A percentile compares a stretch with the other conserved stretches of the same genome.
Evolutionary conservation across 1,140 invertebrate genomes (phyloP).

Genomic region (Coboldia fuscipes): DNA sequence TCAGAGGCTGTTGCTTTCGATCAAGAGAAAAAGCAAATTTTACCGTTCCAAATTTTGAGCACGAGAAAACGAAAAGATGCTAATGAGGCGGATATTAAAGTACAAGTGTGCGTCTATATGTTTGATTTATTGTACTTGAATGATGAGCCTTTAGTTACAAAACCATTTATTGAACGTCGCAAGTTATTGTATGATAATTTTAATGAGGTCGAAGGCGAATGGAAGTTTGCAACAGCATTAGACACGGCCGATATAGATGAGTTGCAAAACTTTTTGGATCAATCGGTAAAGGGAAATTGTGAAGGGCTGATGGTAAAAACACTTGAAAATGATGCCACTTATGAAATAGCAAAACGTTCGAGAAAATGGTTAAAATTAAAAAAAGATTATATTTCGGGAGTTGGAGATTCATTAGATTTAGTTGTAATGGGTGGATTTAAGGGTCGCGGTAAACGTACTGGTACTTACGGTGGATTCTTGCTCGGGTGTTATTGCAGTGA

Average conservation of each 20-base stretch:
- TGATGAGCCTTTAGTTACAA: constrained; percentile 61
- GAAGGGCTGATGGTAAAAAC: constrained; percentile 99
- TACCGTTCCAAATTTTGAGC: constrained; percentile 93
- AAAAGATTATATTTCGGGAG: constrained; percentile 92
- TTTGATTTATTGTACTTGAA: constrained; percentile 96
- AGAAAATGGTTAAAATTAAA: constrained; percentile 96
- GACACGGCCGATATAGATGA: constrained; percentile 80
- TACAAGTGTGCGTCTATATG: constrained; percentile 93
- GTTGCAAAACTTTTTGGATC: constrained; percentile 84
- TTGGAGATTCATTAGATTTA: constrained; percentile 84
- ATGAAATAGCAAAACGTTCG: constrained; percentile 95
- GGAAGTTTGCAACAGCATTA: constrained; percentile 68
- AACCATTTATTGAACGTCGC: constrained; percentile 57
- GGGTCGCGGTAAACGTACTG: constrained; percentile 87
- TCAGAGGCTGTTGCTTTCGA: constrained; percentile 97
- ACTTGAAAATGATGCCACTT: constrained; percentile 75
- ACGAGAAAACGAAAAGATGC: constrained; percentile 95
- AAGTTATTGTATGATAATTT: constrained; percentile 56
- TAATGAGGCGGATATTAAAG: constrained; percentile 72
- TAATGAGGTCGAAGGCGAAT: constrained; percentile 54
- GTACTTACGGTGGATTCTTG: constrained; percentile 88
- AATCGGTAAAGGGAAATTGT: constrained; percentile 91
- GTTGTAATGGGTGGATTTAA: constrained; percentile 91
- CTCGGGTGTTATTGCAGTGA: constrained; percentile 90
- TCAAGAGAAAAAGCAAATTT: constrained; percentile 64